Evolutionary conservation across 2,113 vertebrate species (phyloP).

Genomic region (Marcusenius ussheri): DNA sequence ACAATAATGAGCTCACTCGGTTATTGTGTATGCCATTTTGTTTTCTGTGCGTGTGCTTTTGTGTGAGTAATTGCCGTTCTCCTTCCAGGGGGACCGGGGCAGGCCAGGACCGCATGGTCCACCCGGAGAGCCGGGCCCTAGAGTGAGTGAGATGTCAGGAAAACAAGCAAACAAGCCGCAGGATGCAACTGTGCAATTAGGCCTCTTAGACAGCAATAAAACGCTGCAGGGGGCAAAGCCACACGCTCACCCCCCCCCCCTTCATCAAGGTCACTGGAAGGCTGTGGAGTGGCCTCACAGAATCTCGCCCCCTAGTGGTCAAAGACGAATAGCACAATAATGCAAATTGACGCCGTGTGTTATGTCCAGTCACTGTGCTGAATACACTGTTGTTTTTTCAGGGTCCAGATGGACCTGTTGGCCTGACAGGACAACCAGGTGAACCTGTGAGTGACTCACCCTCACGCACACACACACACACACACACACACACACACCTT

Average conservation of each 20-base stretch:
- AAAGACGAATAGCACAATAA: neutral
- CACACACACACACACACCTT: neutral
- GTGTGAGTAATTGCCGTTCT: constrained; percentile 7
- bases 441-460: constrained; percentile 73
- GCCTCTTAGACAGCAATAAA: neutral
- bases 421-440: constrained; percentile 76
- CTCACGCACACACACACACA: neutral
- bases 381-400: constrained; percentile 40
- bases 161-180: neutral
- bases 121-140: constrained; percentile 67
- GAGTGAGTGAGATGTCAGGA: constrained; percentile 52
- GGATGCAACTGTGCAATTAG: neutral
- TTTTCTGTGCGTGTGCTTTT: neutral
- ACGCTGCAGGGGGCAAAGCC: neutral
- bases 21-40: neutral
- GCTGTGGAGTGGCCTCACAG: neutral
- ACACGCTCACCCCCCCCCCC: neutral
- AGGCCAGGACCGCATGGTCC: constrained; percentile 66
- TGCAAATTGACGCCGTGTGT: neutral
- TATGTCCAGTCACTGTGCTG: neutral
- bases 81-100: constrained; percentile 74
- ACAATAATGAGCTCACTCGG: neutral
- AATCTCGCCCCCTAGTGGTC: neutral
- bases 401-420: constrained; percentile 73
- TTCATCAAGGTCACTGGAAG: neutral